Evolutionary conservation across 1,140 invertebrate species (phyloP).

Genomic region (Stegodyphus dumicola): DNA sequence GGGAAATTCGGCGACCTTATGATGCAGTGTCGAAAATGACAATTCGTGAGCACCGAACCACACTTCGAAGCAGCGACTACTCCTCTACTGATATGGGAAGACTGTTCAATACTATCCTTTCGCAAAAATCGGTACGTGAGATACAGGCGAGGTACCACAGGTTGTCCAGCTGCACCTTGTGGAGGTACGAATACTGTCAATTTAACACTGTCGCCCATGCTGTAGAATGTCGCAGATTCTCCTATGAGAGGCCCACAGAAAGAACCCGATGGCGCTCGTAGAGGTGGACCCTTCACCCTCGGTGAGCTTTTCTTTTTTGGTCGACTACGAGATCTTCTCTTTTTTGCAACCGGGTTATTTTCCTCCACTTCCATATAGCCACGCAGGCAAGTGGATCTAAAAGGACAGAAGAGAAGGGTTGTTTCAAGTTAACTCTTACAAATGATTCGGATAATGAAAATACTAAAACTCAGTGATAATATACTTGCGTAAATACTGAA

Average conservation of each 20-base stretch:
- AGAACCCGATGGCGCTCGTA: conserved; percentile 26
- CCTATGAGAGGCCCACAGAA: conserved; percentile 59
- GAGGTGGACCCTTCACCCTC: not conserved
- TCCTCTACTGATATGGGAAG: not conserved
- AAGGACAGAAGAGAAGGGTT: not conserved
- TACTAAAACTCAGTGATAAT: too few species aligned
- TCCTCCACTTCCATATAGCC: conserved; percentile 52
- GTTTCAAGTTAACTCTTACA: too few species aligned
- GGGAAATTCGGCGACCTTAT: conserved; percentile 62
- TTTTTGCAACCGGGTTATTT: not conserved
- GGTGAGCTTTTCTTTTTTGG: conserved; percentile 40
- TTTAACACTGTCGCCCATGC: conserved; percentile 35
- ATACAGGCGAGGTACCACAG: conserved; percentile 55
- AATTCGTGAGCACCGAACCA: conserved; percentile 44
- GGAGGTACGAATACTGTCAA: conserved; percentile 59
- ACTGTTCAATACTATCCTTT: not conserved
- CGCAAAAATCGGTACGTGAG: conserved; percentile 59
- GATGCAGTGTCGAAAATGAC: conserved; percentile 42
- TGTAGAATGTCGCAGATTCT: conserved; percentile 59
- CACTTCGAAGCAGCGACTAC: conserved; percentile 18
- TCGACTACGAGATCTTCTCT: conserved; percentile 1
- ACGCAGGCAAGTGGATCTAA: conserved; percentile 19
- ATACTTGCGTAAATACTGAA: too few species aligned
- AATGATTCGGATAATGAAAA: too few species aligned
- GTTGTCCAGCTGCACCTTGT: conserved; percentile 53